Evolutionary conservation across 2,797 vertebrate species (phyloP), one percentile per base, ranked within the genome.

Genomic region (Melopsittacus undulatus): DNA sequence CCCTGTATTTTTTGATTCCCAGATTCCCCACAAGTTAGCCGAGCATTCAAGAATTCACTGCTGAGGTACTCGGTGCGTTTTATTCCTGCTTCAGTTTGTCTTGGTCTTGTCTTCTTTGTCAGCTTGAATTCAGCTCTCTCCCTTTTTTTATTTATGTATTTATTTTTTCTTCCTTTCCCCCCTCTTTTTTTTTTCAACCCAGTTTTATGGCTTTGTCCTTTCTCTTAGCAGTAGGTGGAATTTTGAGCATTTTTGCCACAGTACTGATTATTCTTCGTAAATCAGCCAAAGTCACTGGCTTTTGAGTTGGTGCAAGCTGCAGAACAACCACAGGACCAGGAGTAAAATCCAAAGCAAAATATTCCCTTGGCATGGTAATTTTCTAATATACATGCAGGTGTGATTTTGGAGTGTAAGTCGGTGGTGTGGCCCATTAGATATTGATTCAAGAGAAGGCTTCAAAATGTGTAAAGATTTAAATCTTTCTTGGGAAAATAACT

Each of bases 211-310:
- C 34, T 89, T 90, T 43, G 45, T 85, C n/a, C 26, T 83, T 94
- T 83, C 68, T 83, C 40, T 63, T 69, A 77, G 14, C 3, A 2
- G n/a, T 42, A 64, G 45, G 32, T 48, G 32, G 52, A 74, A 80
- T 73, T 87, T 68, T 57, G 73, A 94, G 64, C 13, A 7, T 36
- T 87, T 73, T 70, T 91, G 48, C 45, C 75, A 45, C 16, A 89
- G 61, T 34, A 32, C 81, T 95, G 93, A 78, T 91, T 81, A 69
- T 36, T 83, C 85, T 95, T 84, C 34, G 66, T 24, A 83, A 91
- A 95, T 88, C 87, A 83, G 13, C 54, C 54, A 78, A 72, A 64
- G 61, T 91, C 75, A 68, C 42, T 86, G 69, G 29, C 61, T 78
- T 91, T 74, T 94, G 61, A 85, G 83, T 90, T 6, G 11, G 11